Evolutionary conservation across 1,140 invertebrate genomes (phyloP).

Genomic region (Idris sp.): DNA sequence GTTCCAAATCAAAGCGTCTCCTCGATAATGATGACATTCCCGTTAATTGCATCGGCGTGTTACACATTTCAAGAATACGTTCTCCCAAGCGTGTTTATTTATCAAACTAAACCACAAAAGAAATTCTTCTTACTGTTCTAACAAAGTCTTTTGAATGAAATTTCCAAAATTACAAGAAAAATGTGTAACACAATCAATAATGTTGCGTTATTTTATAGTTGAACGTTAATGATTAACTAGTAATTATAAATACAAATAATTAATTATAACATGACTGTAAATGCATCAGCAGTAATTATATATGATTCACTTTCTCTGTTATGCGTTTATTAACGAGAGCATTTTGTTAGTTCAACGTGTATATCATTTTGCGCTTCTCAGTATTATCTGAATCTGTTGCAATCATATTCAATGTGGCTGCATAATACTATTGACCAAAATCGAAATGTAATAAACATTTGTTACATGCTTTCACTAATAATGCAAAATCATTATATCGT

Average conservation of each 20-base stretch:
- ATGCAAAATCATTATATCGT: conserved; percentile 39
- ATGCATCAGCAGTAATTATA: conserved; percentile 60
- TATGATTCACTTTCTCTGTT: conserved; percentile 53
- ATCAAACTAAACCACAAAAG: no score
- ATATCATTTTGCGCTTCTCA: conserved; percentile 29
- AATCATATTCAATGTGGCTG: conserved; percentile 46
- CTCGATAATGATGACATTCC: conserved; percentile 70
- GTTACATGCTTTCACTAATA: conserved; percentile 53
- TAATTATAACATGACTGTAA: conserved; percentile 50
- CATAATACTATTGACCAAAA: conserved; percentile 42
- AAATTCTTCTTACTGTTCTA: no score
- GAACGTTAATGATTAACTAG: conserved; percentile 20
- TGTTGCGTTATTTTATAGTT: no score
- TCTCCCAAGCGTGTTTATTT: no score
- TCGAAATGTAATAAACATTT: conserved; percentile 55
- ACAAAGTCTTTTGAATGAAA: no score
- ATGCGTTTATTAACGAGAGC: conserved; percentile 46
- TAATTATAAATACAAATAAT: conserved; percentile 55
- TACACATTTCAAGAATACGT: conserved; percentile 66
- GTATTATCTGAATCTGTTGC: conserved; percentile 53
- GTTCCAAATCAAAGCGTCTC: conserved; percentile 53
- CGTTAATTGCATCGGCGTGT: conserved; percentile 71
- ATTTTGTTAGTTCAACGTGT: conserved; percentile 46
- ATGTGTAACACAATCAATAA: no score
- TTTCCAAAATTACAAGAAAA: no score